A percentile compares a stretch with the other conserved stretches of the same genome.
Evolutionary conservation across 2,113 vertebrate species (phyloP).

Genomic region (Elephas maximus): DNA sequence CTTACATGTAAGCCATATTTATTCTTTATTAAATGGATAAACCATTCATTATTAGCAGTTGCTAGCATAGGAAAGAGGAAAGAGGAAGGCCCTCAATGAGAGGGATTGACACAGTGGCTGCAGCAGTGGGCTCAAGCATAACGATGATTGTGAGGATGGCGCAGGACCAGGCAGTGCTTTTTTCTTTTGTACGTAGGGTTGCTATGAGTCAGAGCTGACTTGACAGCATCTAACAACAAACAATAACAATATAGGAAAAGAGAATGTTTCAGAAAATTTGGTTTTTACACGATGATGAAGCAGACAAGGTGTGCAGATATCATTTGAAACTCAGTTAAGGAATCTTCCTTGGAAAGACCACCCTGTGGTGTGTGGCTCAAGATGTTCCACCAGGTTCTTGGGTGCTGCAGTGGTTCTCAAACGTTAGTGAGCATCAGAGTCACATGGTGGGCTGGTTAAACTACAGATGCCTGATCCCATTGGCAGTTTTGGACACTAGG

Average conservation of each 20-base stretch:
- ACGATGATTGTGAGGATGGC: no score
- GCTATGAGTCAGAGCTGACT: background rate
- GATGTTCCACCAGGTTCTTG: background rate
- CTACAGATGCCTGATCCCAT: background rate
- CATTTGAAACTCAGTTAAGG: background rate
- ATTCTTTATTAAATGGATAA: background rate
- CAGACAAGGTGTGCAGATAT: background rate
- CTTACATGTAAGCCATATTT: background rate
- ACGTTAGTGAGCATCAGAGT: background rate
- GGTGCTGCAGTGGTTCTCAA: background rate
- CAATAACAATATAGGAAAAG: background rate
- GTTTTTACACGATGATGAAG: background rate
- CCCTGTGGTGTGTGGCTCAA: background rate
- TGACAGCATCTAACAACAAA: background rate
- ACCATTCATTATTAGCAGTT: background rate
- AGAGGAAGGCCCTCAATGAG: no score
- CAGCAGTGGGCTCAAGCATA: no score
- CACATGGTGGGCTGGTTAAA: background rate
- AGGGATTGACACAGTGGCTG: no score
- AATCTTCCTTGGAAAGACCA: background rate
- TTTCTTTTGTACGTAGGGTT: background rate
- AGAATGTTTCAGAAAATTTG: background rate
- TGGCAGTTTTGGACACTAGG: background rate
- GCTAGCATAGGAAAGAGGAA: background rate
- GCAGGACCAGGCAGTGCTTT: no score